Conservation (phyloP, 2,113 vertebrate genomes). For the Gopherus flavomarginatus region DNA sequence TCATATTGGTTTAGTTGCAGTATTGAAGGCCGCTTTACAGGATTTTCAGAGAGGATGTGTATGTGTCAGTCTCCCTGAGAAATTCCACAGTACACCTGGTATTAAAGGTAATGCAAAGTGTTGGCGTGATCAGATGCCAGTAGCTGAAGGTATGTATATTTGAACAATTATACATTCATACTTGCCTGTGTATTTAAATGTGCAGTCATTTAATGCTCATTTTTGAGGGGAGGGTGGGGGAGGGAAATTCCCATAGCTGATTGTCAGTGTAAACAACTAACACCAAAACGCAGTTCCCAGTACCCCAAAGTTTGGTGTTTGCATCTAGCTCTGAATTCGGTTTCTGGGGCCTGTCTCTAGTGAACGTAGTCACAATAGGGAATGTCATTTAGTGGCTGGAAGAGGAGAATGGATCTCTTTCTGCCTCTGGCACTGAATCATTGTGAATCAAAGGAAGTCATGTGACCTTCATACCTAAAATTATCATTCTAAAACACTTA, state of each 20-base stretch:
- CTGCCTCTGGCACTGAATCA: background rate
- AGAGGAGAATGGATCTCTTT: background rate
- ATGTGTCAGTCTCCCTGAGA: background rate
- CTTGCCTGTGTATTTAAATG: fast-evolving
- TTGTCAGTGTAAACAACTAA: background rate
- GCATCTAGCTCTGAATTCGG: background rate
- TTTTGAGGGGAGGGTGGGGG: background rate
- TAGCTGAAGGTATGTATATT: background rate
- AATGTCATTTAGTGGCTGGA: fast-evolving
- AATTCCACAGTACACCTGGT: fast-evolving
- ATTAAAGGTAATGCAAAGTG: background rate
- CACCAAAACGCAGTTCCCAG: background rate
- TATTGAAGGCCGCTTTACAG: background rate
- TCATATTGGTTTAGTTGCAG: fast-evolving
- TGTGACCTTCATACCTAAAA: background rate
- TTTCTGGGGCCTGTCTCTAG: background rate
- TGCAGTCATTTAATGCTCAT: background rate
- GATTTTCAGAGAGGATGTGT: background rate
- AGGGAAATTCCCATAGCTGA: background rate
- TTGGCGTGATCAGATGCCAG: background rate
- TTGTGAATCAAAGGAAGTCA: background rate
- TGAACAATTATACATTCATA: fast-evolving
- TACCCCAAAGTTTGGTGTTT: background rate
- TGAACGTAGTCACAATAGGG: fast-evolving
- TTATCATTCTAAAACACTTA: background rate